Evolutionary conservation across 2,888 invertebrate genomes (phyloP), one percentile per base, ranked within the genome.

Genomic region (Tenthredo scrophulariae): DNA sequence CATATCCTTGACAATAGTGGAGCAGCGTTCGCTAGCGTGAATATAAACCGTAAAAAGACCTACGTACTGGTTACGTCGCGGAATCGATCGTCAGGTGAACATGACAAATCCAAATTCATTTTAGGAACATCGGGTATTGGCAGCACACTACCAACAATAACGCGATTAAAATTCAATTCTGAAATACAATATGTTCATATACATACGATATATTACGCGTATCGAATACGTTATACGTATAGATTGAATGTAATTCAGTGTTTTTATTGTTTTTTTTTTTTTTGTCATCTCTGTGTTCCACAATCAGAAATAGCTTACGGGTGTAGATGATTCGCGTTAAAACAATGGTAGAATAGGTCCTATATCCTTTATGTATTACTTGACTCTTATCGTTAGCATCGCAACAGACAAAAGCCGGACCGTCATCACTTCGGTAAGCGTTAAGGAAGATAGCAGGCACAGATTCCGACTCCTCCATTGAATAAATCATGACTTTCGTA

Each of bases 401-500:
- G 37, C 37, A n/a, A 6, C 37, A 80, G 62, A 77, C 77, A 80
- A 80, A 80, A 62, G 62, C 80, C 50, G 58, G 62, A 80, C 62
- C 80, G 40, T 22, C 62, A 62, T 58, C 58, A 62, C 80, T 80
- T 62, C 22, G 80, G 58, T 80, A 62, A 62, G 37, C 58, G 37
- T 40, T 40, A 22, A 37, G 58, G 2, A 54, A 77, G 77, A 77
- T 50, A 46, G 77, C 54, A 22, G 18, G 77, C 50, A 29, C 50
- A 77, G 54, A 77, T 80, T 80, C 13, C 43, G 22, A 1, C 40
- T 22, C 15, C 40, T 40, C 58, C 22, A 40, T 62, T 62, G 80
- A 80, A 80, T 80, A 62, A 80, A 80, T 80, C 80, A 80, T 62
- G 62, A 62, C 22, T 37, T 58, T 62, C 6, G 22, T 40, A 80